Evolutionary conservation across 1,140 invertebrate genomes (phyloP), one percentile per base, ranked within the genome.

Genomic region (Melipona quadrifasciata): DNA sequence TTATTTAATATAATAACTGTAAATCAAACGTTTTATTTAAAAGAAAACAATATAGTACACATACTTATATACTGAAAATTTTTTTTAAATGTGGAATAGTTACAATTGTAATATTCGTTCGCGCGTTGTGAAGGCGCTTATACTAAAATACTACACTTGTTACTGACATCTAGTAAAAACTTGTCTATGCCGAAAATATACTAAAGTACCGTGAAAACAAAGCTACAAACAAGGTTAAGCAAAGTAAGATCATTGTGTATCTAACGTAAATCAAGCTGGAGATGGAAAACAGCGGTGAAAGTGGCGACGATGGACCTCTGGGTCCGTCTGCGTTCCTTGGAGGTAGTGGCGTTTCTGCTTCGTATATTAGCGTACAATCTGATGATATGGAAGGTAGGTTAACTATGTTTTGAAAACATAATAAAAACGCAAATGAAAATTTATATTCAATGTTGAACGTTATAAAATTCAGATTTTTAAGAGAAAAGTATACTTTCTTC

Each of bases 221-320:
- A 82, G 70, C 5, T 31, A 10, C 17, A 10, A 34, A 88, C 55
- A 8, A 87, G 87, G 82, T 88, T 85, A 88, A 87, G 70, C 1
- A 53, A 34, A 64, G 53, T 34, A 2, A 77, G 87, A 39, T 84
- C 5, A 55, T 80, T 2, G 31, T 67, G 61, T 64, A 27, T 47
- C 68, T 27, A 74, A 61, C 55, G 68, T 82, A 65, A 55, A 51
- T 27, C 51, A 55, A 76, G 57, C 24, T 70, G 24, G 31, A 71
- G 80, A 95, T 96, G 95, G 95, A 96, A 90, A 95, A 96, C 74
- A 95, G 95, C 72, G 93, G 94, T 74, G 95, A 95, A 91, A 95
- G 95, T 90, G 95, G 95, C 17, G 95, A 95, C 80, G 95, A 95
- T 68, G 92, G 91, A 27, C 93, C 93, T 67, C 75, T 94, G 61